Base-by-base conservation (phyloP, 2,888 invertebrate genomes). In the Tetheella fluctuosa region DNA sequence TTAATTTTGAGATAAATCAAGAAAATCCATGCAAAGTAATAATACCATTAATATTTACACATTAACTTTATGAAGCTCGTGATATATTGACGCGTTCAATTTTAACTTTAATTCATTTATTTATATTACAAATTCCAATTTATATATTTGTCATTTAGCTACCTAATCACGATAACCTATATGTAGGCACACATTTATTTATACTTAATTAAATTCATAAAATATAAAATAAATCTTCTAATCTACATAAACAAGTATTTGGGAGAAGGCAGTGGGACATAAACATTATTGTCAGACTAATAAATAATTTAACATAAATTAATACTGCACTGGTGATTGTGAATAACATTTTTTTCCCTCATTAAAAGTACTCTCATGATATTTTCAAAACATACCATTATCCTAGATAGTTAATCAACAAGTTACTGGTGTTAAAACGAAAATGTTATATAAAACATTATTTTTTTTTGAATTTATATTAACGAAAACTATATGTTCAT, bases 161-260 rank as follows among this genome's bases (percentile, higher is more conserved):
- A 84, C 77, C 84, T 88, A 89, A 88, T 42, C 79, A 87, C 82
- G 72, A 84, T 86, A 75, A 85, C 76, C 83, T 88, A 88, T 48
- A 82, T 73, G 80, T 88, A 91, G 90, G 90, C 90, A 91, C 90
- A 89, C 84, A 89, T 86, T 88, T 85, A 87, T 81, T 83, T 81
- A 76, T 70, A 74, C 74, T 81, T 68, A 67, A 48, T 48, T 57
- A 30, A 67, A 63, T 59, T 61, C 37, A 37, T 20, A 5, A 13
- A 59, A 59, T 59, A 52, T 37, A 59, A 57, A 52, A 54, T 20
- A 57, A 54, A 48, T 55, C 59, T 48, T 13, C 34, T 34, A 34
- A 34, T 34, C 20, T 57, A 20, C 52, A 34, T 34, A 30, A 23
- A 25, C 30, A 62, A 58, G 39, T 57, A 59, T 34, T 57, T 57